Conservation (phyloP, 2,797 vertebrate genomes). For the Schizopygopsis pylzovi region DNA sequence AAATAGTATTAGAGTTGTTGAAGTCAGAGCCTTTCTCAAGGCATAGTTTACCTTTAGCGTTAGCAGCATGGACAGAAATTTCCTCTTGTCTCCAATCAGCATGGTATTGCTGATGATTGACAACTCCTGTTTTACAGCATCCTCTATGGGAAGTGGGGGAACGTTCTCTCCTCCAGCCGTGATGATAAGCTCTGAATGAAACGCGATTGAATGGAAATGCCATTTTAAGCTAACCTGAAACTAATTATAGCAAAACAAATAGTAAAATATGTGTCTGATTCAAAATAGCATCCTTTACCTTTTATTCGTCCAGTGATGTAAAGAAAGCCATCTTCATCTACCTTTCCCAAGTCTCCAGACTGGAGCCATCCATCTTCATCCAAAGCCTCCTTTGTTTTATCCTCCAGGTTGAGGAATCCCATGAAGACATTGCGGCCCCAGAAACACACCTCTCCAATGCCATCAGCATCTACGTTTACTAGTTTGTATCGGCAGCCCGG, state of each 20-base stretch:
- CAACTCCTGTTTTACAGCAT: slow-evolving; percentile 84
- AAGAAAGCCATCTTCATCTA: slow-evolving; percentile 85
- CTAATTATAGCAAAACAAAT: not conserved
- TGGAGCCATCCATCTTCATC: slow-evolving; percentile 87
- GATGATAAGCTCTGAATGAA: slow-evolving; percentile 83
- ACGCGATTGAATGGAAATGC: not conserved
- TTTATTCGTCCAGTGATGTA: slow-evolving; percentile 89
- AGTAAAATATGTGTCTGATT: not conserved
- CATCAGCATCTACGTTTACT: slow-evolving; percentile 75
- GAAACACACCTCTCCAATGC: slow-evolving; percentile 86
- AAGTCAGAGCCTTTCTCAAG: not conserved
- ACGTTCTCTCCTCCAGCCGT: slow-evolving; percentile 88
- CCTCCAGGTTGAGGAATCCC: slow-evolving; percentile 90
- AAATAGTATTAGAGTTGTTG: not conserved
- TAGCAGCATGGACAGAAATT: slow-evolving; percentile 87
- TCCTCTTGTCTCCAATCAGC: slow-evolving; percentile 85
- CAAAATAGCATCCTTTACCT: slow-evolving; percentile 71
- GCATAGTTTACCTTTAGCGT: slow-evolving; percentile 81
- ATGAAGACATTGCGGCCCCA: slow-evolving; percentile 91
- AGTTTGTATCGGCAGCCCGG: slow-evolving; percentile 85
- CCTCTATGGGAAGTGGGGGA: slow-evolving; percentile 84
- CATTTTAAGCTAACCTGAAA: not conserved
- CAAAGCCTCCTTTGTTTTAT: slow-evolving; percentile 83
- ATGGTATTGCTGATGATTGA: slow-evolving; percentile 86
- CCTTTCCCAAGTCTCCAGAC: slow-evolving; percentile 84